Percentiles rank a stretch among this genome's conserved stretches.
Evolutionary conservation across 2,888 invertebrate genomes (phyloP).

Genomic region (Amphipyra berbera): DNA sequence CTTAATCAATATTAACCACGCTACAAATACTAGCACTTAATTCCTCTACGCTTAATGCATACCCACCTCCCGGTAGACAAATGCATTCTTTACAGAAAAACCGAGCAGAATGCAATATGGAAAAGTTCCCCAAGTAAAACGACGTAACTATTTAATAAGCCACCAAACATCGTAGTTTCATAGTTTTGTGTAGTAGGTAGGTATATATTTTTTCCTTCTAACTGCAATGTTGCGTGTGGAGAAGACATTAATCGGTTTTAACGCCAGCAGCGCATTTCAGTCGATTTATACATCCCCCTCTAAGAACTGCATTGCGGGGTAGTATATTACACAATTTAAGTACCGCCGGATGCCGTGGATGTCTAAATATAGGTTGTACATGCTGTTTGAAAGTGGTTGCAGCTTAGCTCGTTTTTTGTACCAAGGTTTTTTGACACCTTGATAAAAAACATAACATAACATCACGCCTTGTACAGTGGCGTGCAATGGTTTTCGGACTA

Average conservation of each 20-base stretch:
- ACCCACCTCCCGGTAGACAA: slow-evolving; percentile 7
- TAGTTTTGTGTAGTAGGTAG: slow-evolving; percentile 24
- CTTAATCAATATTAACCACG: neutral
- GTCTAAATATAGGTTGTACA: slow-evolving; percentile 37
- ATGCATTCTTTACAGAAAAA: slow-evolving; percentile 38
- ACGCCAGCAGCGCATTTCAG: slow-evolving; percentile 73
- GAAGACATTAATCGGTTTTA: slow-evolving; percentile 81
- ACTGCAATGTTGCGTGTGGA: slow-evolving; percentile 81
- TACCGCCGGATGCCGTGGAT: slow-evolving; percentile 21
- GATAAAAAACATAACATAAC: no score
- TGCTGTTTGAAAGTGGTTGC: slow-evolving; percentile 1
- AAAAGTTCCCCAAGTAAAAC: slow-evolving; percentile 35
- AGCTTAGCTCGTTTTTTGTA: neutral
- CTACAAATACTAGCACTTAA: neutral
- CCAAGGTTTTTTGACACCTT: neutral
- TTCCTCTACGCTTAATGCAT: slow-evolving; percentile 1
- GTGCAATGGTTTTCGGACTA: no score
- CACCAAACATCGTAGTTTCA: slow-evolving; percentile 14
- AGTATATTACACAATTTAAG: slow-evolving; percentile 51
- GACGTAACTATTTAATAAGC: slow-evolving; percentile 55
- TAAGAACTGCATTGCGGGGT: slow-evolving; percentile 75
- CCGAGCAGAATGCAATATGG: neutral
- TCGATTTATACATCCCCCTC: slow-evolving; percentile 62
- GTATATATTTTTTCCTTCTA: slow-evolving; percentile 63
- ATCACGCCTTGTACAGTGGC: no score